Base-by-base conservation (phyloP, 2,113 vertebrate species). In the Marmota flaviventris region DNA sequence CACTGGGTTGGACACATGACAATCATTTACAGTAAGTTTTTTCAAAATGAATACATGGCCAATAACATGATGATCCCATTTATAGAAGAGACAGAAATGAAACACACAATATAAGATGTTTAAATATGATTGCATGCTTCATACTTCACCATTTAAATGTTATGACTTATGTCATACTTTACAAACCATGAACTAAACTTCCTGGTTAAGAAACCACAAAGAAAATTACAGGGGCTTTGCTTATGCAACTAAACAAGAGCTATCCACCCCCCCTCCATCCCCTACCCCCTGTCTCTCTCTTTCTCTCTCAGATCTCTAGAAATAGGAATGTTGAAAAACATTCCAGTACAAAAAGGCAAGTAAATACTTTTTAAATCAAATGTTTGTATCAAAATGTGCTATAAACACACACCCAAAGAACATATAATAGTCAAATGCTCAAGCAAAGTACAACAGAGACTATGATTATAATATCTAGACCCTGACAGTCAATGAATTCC, bases 161-260 rank as follows among this genome's bases (percentile, higher is more conserved):
- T 97, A 94, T 48, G 82, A 81, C 94, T 98, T 97, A 94, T 8
- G 34, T 91, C 67, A 93, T 9, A 75, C 39, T 69, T 97, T 98
- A 96, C 96, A 91, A 95, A 96, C 51, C 4, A 20, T 69, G 65
- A 98, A 96, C 77, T 77, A 89, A 92, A 69, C 12, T 96, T 97
- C 79, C n/a, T 4, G 10, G 89, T 17, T 51, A 89, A 13, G 90
- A 98, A 72, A 86, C 0, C 53, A 65, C n/a, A 95, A 94, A 94
- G 83, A 96, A 51, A 89, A 90, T 85, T 70, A 85, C 96, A 97
- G 87, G 0, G 42, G 32, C 18, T 67, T 90, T 75, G 16, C 96
- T 98, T 95, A 97, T 85, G 91, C 75, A 81, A 94, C 83, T 6
- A 29, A 73, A 73, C 27, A 67, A 67, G 5, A 58, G 56, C 56